Conservation (phyloP, 2,797 vertebrate genomes). For the Scyliorhinus canicula region DNA sequence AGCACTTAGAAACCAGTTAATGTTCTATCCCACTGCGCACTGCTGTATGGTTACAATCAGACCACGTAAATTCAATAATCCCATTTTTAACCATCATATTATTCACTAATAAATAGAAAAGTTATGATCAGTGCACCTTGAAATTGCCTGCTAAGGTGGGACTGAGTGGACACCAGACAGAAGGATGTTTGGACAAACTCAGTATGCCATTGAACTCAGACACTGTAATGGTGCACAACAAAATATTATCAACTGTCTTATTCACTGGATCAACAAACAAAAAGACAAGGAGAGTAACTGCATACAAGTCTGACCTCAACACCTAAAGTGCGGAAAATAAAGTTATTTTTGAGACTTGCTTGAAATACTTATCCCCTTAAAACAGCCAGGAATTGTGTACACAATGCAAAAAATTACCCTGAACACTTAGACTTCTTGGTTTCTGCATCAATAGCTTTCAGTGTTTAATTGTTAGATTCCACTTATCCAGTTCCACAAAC, state of each 20-base stretch:
- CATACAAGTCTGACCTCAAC: not conserved
- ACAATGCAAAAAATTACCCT: not conserved
- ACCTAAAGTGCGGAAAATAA: not conserved
- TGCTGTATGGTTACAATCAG: slow-evolving; percentile 56
- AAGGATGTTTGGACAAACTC: not conserved
- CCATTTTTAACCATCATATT: slow-evolving; percentile 59
- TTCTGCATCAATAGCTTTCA: not conserved
- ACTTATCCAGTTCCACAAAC: not conserved
- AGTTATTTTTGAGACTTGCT: not conserved
- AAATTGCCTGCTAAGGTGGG: slow-evolving; percentile 42
- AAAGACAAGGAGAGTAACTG: not conserved
- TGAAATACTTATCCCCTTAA: not conserved
- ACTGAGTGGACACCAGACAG: not conserved
- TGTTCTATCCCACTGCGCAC: slow-evolving; percentile 59
- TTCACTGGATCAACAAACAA: not conserved
- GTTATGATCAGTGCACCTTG: slow-evolving; percentile 56
- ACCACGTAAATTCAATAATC: slow-evolving; percentile 48
- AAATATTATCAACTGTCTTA: not conserved
- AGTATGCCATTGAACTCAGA: not conserved
- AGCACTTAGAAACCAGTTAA: slow-evolving; percentile 41
- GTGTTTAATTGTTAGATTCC: not conserved
- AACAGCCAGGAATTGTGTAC: no score
- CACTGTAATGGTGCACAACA: no score
- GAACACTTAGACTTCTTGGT: not conserved
- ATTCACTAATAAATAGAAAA: slow-evolving; percentile 50